phyloP scores from a whole-genome alignment of 2,113 vertebrate genomes.

The Colossoma macropomum region DNA sequence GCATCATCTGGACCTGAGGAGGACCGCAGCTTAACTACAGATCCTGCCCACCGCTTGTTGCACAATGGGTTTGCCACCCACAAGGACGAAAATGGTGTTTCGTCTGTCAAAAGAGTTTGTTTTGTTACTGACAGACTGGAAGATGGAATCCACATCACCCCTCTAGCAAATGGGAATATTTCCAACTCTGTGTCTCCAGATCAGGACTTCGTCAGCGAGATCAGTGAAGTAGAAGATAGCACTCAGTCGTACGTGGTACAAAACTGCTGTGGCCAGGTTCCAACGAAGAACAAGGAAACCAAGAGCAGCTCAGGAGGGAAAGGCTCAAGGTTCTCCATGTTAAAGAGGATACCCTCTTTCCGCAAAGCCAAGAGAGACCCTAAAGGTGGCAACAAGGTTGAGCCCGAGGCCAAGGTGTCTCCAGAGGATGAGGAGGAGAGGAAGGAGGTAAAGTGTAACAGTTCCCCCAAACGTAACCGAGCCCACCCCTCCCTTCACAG shows the following conservation, averaged over 20 bases:
- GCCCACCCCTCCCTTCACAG: slow-evolving; percentile 21
- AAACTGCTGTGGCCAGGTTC: slow-evolving; percentile 60
- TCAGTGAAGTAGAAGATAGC: slow-evolving; percentile 66
- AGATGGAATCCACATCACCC: slow-evolving; percentile 31
- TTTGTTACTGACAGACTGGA: slow-evolving; percentile 18
- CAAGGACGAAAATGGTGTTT: background rate
- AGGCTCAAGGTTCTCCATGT: slow-evolving; percentile 64
- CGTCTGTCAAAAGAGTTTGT: slow-evolving; percentile 26
- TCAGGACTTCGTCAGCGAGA: slow-evolving; percentile 58
- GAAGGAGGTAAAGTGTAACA: slow-evolving; percentile 1
- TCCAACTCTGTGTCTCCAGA: slow-evolving; percentile 61
- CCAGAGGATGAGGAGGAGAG: slow-evolving; percentile 19
- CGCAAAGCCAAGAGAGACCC: slow-evolving; percentile 65
- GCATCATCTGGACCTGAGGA: background rate
- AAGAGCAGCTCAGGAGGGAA: background rate
- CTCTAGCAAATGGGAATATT: slow-evolving; percentile 27
- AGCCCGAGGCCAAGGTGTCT: slow-evolving; percentile 3
- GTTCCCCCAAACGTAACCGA: background rate
- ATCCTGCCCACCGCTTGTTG: background rate
- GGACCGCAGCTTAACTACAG: background rate
- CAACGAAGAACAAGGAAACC: slow-evolving; percentile 58
- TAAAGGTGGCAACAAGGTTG: slow-evolving; percentile 45
- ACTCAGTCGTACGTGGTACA: slow-evolving; percentile 52
- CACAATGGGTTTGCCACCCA: background rate
- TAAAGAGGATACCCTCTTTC: slow-evolving; percentile 76